Evolutionary conservation across 1,140 invertebrate genomes (phyloP), one percentile per base, ranked within the genome.

Genomic region (Drosophila burlai): DNA sequence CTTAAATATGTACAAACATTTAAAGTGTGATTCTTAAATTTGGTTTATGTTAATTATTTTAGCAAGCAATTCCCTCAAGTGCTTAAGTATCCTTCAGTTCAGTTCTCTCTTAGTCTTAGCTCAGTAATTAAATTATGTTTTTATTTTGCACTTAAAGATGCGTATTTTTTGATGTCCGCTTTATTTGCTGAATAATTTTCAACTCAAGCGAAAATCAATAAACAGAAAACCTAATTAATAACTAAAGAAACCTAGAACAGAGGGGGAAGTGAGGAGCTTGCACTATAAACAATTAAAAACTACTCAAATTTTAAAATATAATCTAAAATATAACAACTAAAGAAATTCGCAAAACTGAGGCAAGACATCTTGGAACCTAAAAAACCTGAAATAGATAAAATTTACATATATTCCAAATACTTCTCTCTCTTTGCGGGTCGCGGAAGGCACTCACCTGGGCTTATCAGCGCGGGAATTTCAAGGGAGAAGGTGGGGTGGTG

Each of bases 391-490:
- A 11, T 11, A 1, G 2, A 8, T 31, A 13, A 10, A 50, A n/a
- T 50, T n/a, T 1, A 38, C 11, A 38, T 38, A 13, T 38, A 38
- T 13, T 38, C 13, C 21, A 24, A 24, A 15, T 9, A 34, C 10
- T 34, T 34, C 49, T 13, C 49, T 6, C 50, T 52, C 49, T 34
- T n/a, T 15, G 10, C 49, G 29, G n/a, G 18, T 52, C 8, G 29
- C 5, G 29, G 8, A 26, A 58, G 21, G 36, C 15, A 26, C 29
- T 36, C 34, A 46, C 16, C 24, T 7, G 38, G 38, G 13, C 38
- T 55, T 69, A 69, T 58, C 68, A 29, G 18, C 34, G 1, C 54
- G 15, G 52, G 7, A 36, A 36, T 52, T 29, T n/a, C n/a, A 3
- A 15, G 26, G 60, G 13, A 38, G 38, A 16, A 10, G 29, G 34